Conservation (phyloP, 2,888 invertebrate genomes). For the Crocallis elinguaria region DNA sequence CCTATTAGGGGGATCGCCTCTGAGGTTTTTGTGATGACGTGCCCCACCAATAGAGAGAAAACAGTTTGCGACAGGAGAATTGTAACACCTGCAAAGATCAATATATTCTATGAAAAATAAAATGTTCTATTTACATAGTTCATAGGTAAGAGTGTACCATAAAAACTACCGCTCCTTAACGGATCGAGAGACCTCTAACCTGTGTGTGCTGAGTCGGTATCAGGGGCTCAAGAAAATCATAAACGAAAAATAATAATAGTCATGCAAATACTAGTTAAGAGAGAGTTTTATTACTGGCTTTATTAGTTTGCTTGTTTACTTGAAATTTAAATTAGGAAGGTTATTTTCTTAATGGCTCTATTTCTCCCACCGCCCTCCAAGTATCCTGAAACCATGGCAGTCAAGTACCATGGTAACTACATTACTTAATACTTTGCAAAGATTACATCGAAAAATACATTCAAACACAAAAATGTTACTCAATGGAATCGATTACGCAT, state of each 20-base stretch:
- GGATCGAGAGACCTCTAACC: conserved; percentile 52
- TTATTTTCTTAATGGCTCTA: conserved; percentile 31
- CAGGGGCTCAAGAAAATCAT: conserved; percentile 79
- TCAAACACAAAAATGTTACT: conserved; percentile 53
- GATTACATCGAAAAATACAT: conserved; percentile 43
- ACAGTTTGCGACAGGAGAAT: conserved; percentile 99
- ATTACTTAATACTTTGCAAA: conserved; percentile 15
- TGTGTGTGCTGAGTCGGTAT: conserved; percentile 82
- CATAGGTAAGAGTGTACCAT: conserved; percentile 46
- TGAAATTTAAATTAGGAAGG: conserved; percentile 41
- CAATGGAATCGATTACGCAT: conserved; percentile 80
- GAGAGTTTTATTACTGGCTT: conserved; percentile 53
- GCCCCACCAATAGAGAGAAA: conserved; percentile 99
- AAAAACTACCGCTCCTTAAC: conserved; percentile 48
- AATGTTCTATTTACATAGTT: conserved; percentile 56
- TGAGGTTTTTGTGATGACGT: conserved; percentile 99
- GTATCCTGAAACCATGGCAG: conserved; percentile 61
- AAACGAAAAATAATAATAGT: conserved; percentile 72
- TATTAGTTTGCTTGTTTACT: conserved; percentile 46
- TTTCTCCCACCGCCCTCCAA: conserved; percentile 75
- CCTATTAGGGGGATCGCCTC: conserved; percentile 99
- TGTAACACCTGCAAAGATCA: conserved; percentile 97
- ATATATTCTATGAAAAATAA: conserved; percentile 79
- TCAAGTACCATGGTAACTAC: conserved; percentile 23
- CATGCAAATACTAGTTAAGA: conserved; percentile 74